Evolutionary conservation across 1,140 invertebrate species (phyloP), one percentile per base, ranked within the genome.

Genomic region (Maconellicoccus hirsutus): DNA sequence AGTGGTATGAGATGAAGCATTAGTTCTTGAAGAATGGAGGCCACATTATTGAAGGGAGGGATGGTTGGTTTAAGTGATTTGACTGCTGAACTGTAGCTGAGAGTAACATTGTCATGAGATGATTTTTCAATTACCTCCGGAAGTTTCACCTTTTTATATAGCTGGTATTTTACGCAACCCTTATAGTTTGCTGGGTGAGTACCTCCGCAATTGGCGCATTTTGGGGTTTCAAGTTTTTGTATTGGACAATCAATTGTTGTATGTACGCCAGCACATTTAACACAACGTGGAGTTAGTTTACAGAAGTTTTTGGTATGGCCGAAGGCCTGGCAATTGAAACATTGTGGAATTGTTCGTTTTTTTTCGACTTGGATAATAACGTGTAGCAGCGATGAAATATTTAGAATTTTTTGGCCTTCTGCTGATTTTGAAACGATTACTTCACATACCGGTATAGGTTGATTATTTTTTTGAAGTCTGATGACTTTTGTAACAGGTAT

Each of bases 301-400:
- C 78, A 80, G 59, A 79, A 77, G n/a, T 70, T 71, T 72, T 78
- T 76, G 8, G 77, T 78, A 70, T 81, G 78, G 3, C 79, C 79
- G 70, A 75, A 80, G 26, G 72, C 42, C 73, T 81, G 78, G 71
- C 78, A 80, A 7, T 76, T 73, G 19, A 42, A 72, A 69, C 79
- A 79, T 71, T 80, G 77, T n/a, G 59, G n/a, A 4, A 70, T 27
- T 1, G 25, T 39, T 0, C 61, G n/a, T 52, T 59, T 23, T 29
- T 70, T 70, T 19, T 70, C 70, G 19, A 27, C 12, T 59, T 70
- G 42, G 2, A 70, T 12, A 25, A 26, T 70, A 0, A 59, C 12
- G 26, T 70, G 69, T 4, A 70, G 26, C n/a, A 70, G 16, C 0
- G 70, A 29, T 63, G 59, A 29, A 1, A 71, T n/a, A 1, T 71